Base-by-base conservation (phyloP, 1,140 invertebrate species). In the Drosophila santomea region DNA sequence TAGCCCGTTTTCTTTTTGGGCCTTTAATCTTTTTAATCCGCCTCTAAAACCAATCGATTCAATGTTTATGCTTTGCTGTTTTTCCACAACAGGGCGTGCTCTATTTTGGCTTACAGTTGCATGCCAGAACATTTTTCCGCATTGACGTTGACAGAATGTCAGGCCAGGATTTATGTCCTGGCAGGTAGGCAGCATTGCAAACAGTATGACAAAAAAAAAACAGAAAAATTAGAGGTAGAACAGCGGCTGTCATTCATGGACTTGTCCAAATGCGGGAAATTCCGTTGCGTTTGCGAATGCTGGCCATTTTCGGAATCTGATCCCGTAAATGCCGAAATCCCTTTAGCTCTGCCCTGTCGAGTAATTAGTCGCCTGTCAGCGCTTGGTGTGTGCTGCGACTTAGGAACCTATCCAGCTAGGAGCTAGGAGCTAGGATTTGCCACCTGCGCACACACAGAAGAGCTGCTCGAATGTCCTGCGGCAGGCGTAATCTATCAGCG, bases 291-390 rank as follows among this genome's bases (percentile, higher is more conserved):
- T 20, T 36, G 67, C 67, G 35, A 67, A 67, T 55, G 41, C 35
- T 69, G 41, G 35, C 62, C 66, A 55, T 71, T 71, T 57, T 58
- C 17, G 52, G 67, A 48, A 41, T 57, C 36, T 71, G 44, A 71
- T 71, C 67, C 67, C 43, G 67, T 71, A 58, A 66, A 71, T 71
- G 67, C 51, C 8, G 44, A 69, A 71, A 71, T 71, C 67, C 67
- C 36, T 58, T 71, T 71, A 71, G 51, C 67, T 71, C 52, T 56
- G 67, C 64, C 6, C 20, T 35, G 66, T 20, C 67, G 20, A 36
- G 67, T 71, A 71, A 71, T 71, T 71, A 71, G 67, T 71, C 67
- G 67, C 64, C 67, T 71, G 67, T 71, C 67, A 58, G 67, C 66
- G 52, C 58, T 71, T 71, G 67, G 67, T 71, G 69, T 71, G 64